Evolutionary conservation across 2,113 vertebrate genomes (phyloP).

Genomic region (Nerophis ophidion): DNA sequence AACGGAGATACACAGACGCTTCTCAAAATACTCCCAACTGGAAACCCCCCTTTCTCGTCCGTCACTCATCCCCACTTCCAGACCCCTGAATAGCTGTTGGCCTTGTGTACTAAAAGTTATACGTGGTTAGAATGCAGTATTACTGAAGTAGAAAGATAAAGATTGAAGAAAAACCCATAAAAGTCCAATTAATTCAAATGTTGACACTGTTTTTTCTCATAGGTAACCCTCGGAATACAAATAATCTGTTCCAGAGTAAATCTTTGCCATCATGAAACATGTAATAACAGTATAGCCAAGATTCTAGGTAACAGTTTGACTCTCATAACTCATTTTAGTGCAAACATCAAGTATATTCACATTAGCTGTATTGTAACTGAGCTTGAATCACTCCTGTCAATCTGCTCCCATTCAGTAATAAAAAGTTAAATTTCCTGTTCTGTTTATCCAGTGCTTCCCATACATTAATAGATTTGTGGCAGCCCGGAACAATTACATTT

Average conservation of each 20-base stretch:
- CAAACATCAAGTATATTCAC: too few relatives aligned
- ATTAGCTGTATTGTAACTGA: background rate
- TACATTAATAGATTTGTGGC: too few relatives aligned
- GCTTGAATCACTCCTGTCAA: background rate
- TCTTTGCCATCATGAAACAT: background rate
- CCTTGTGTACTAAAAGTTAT: background rate
- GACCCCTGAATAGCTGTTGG: background rate
- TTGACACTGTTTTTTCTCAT: background rate
- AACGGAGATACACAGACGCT: slow-evolving; percentile 57
- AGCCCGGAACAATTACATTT: too few relatives aligned
- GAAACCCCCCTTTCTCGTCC: slow-evolving; percentile 47
- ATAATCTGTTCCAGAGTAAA: background rate
- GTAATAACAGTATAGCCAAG: background rate
- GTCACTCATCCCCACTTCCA: slow-evolving; percentile 22
- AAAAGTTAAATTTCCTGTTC: too few relatives aligned
- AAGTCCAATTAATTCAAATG: background rate
- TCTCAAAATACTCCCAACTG: slow-evolving; percentile 69
- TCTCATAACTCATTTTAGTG: too few relatives aligned
- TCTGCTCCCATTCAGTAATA: background rate
- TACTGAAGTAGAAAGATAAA: background rate
- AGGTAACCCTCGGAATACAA: background rate
- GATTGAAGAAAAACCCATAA: background rate
- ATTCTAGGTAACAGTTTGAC: background rate
- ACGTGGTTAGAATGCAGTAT: slow-evolving; percentile 12
- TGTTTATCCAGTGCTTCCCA: too few relatives aligned